Base-by-base conservation (phyloP, 2,797 vertebrate genomes). In the Cephalopachus bancanus region DNA sequence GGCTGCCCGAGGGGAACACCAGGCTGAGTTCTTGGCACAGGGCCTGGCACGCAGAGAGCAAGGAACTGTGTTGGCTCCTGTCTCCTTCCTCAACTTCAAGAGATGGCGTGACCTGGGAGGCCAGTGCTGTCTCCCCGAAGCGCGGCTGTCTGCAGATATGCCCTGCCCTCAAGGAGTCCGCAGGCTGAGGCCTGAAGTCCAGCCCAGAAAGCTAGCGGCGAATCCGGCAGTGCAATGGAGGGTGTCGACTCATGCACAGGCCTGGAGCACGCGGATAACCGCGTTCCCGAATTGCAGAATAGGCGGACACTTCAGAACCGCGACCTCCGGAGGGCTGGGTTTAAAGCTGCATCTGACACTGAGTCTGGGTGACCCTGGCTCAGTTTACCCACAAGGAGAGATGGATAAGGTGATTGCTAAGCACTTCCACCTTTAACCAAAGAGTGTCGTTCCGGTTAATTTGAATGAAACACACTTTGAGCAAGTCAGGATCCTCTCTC, bases 401-500 rank as follows among this genome's bases (percentile, higher is more conserved):
- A 20, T 69, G 57, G 26, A 37, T 28, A 1, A 44, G 12, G 75
- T 28, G 44, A 74, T 30, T 93, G 65, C 20, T 76, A 51, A 78
- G 19, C 59, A 62, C 71, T 91, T 90, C 78, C n/a, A 71, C 9
- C 44, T 94, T 75, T 49, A 69, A 72, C 93, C 79, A 75, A 81
- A 86, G n/a, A 19, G 15, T 57, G 15, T 37, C 17, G 7, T 86
- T 74, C n/a, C 80, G 65, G 59, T 72, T 95, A 15, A 86, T 75
- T 79, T 93, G 33, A 78, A 80, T 92, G 37, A 85, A 89, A 93
- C 22, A 55, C 79, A 93, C 75, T 92, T 75, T 89, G 10, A 79
- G 28, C 81, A 89, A 90, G 9, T 71, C 84, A 65, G 60, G 74
- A 69, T 19, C 60, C 53, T 89, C 81, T 96, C 30, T 57, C 65